A percentile compares a stretch with the other conserved stretches of the same genome.
phyloP scores from a whole-genome alignment of 2,113 vertebrate genomes.

The Antechinus flavipes region DNA sequence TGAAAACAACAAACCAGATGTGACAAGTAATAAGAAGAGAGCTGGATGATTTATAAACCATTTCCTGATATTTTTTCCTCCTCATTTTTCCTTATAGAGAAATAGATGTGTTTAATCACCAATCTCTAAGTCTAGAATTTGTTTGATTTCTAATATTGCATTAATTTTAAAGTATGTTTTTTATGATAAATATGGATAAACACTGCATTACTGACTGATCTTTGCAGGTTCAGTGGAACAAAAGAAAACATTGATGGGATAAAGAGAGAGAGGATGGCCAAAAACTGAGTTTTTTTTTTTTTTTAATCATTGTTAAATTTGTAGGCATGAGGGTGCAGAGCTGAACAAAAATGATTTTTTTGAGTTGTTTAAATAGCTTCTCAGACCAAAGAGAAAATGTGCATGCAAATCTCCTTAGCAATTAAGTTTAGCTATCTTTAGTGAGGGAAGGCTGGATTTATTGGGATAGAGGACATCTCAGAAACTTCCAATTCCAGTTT shows the following conservation, averaged over 20 bases:
- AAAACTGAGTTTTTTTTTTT: no score
- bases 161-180: no score
- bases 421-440: background rate
- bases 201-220: no score
- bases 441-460: background rate
- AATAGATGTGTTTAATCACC: background rate
- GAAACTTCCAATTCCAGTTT: background rate
- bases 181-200: no score
- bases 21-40: background rate
- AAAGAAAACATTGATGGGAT: no score
- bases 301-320: background rate
- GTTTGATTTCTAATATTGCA: no score
- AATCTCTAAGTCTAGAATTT: no score
- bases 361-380: background rate
- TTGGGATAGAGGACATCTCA: background rate
- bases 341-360: background rate
- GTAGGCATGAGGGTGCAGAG: background rate
- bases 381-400: background rate
- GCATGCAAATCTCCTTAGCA: background rate
- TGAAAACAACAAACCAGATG: background rate
- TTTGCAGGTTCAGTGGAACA: no score
- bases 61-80: background rate
- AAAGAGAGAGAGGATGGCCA: no score
- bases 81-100: background rate
- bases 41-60: background rate